Conservation (phyloP, 2,797 vertebrate species). For the Macropus fuliginosus region DNA sequence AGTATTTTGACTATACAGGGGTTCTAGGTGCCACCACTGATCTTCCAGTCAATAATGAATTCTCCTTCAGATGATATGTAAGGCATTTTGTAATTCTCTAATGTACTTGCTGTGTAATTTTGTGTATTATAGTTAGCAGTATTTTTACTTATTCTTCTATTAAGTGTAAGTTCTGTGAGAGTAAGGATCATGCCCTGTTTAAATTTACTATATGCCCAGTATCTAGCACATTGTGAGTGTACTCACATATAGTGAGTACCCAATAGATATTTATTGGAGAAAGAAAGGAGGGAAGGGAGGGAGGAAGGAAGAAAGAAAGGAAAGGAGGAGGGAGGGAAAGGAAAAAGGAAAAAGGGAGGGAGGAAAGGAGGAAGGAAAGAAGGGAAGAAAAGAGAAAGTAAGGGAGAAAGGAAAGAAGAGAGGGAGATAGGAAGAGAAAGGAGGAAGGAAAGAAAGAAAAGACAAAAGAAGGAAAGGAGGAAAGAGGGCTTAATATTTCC, state of each 20-base stretch:
- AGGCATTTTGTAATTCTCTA: neutral
- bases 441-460: neutral
- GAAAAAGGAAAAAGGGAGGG: neutral
- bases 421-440: neutral
- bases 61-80: neutral
- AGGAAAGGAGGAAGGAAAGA: too few species aligned
- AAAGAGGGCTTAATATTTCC: neutral
- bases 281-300: too few species aligned
- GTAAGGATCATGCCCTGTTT: neutral
- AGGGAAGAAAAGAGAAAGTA: too few species aligned
- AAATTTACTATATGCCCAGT: rapidly evolving
- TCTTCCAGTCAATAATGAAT: neutral
- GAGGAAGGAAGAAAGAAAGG: too few species aligned
- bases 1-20: neutral
- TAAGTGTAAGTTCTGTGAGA: neutral
- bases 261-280: neutral
- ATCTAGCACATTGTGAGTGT: neutral
- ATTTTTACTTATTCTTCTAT: neutral
- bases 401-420: neutral
- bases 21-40: neutral
- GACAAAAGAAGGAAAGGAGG: neutral
- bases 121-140: neutral
- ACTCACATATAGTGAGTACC: neutral
- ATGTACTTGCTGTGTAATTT: neutral
- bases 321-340: too few species aligned